Base-by-base conservation (phyloP, 2,113 vertebrate genomes). In the Ptyas mucosa region DNA sequence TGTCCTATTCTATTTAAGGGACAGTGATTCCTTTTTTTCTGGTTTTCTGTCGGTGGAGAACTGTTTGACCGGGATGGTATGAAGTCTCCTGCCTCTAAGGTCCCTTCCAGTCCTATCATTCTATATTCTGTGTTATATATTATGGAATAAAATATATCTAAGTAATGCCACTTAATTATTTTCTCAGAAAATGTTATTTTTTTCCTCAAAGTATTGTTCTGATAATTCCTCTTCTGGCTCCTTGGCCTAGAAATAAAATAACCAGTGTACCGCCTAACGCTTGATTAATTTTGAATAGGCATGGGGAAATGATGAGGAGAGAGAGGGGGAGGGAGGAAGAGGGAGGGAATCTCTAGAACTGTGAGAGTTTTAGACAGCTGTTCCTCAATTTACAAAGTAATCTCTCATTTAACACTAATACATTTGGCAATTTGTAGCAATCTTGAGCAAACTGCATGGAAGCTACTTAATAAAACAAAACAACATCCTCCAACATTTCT, bases 401-500 rank as follows among this genome's bases (percentile, higher is more conserved):
- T 92, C 90, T 94, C 90, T 91, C 92, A 91, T 88, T 97, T 93
- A 94, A 89, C 94, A 93, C 92, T 96, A 90, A 94, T 94, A 93
- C 97, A 96, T 49, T 89, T 93, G 93, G 92, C 55, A 94, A 90
- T 69, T 94, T 94, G 64, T 94, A 81, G 85, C 96, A 95, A 97
- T 95, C 90, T 92, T 95, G 87, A 91, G 61, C 89, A 91, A 94
- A 97, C 91, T 88, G 92, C 90, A 95, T 90, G 75, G 93, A 95
- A 91, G 95, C 92, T 95, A 95, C 94, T 96, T 96, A 96, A 94
- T 95, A 94, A 97, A 96, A 95, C 95, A 96, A 96, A 95, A 87
- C 90, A 93, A 91, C 81, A 91, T 93, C 95, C 86, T 93, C 52
- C 43, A 90, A 51, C 1, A 14, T 89, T 87, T 95, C 92, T 91